Conservation (phyloP, 1,140 invertebrate species). For the Drosophila nikananu region DNA sequence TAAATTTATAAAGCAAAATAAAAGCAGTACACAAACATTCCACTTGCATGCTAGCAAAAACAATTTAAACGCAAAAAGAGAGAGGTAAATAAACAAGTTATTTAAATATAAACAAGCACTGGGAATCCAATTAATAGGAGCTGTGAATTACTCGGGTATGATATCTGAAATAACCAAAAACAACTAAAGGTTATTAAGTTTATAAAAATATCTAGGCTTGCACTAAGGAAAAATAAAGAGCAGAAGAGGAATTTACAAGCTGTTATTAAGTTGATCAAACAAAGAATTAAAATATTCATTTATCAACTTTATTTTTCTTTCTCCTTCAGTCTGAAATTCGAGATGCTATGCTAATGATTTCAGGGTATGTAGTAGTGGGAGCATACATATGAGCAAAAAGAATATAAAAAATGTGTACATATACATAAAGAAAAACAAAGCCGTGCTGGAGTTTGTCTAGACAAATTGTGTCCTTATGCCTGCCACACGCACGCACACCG, state of each 20-base stretch:
- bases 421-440: conserved; percentile 32
- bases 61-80: background rate
- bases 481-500: conserved; percentile 28
- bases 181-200: background rate
- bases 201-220: background rate
- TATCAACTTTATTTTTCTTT: background rate
- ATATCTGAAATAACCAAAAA: background rate
- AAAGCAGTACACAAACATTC: background rate
- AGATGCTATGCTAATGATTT: background rate
- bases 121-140: conserved; percentile 1
- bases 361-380: conserved; percentile 29
- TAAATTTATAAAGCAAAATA: background rate
- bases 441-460: conserved; percentile 58
- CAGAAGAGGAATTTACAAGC: background rate
- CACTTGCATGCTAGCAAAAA: background rate
- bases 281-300: background rate
- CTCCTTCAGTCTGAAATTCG: background rate
- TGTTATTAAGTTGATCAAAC: background rate
- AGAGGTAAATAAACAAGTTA: background rate
- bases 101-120: conserved; percentile 1
- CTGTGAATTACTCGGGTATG: background rate
- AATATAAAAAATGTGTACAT: background rate
- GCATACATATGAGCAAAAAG: conserved; percentile 2
- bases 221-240: background rate
- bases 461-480: conserved; percentile 67